Conservation (phyloP, 2,113 vertebrate genomes). For the Ovis canadensis region DNA sequence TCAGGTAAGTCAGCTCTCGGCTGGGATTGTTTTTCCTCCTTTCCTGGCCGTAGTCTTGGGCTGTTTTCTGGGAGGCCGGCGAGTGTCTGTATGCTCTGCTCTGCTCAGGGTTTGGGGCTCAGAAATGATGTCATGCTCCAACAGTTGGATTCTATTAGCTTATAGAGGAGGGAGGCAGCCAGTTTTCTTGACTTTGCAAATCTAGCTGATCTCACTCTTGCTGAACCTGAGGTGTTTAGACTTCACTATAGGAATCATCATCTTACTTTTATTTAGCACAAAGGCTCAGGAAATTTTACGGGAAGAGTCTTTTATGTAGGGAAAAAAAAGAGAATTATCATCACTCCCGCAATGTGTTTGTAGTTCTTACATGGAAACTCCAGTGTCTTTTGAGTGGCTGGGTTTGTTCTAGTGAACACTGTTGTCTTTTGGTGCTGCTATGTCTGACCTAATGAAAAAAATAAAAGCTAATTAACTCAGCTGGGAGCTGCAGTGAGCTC, state of each 20-base stretch:
- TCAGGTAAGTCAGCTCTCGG: slow-evolving; percentile 79
- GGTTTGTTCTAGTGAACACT: neutral
- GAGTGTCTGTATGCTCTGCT: neutral
- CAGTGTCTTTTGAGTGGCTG: neutral
- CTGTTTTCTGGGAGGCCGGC: slow-evolving; percentile 57
- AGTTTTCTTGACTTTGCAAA: slow-evolving; percentile 55
- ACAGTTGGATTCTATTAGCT: slow-evolving; percentile 83
- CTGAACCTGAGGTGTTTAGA: slow-evolving; percentile 57
- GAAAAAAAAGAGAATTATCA: neutral
- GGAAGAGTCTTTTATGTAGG: neutral
- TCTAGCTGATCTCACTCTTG: slow-evolving; percentile 57
- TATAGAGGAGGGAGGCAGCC: slow-evolving; percentile 74
- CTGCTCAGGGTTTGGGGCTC: slow-evolving; percentile 68
- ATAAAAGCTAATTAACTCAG: neutral
- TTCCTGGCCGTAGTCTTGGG: neutral
- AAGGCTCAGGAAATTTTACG: slow-evolving; percentile 30
- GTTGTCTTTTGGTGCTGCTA: slow-evolving; percentile 26
- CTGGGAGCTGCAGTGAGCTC: neutral
- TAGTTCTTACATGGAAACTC: slow-evolving; percentile 8
- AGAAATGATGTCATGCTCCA: slow-evolving; percentile 81
- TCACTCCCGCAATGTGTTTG: neutral
- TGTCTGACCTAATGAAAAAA: slow-evolving; percentile 36
- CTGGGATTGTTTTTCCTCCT: neutral
- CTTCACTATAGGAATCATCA: slow-evolving; percentile 1
- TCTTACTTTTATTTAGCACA: slow-evolving; percentile 30